Evolutionary conservation across 2,888 invertebrate species (phyloP).

Genomic region (Malthinus flaveolus): DNA sequence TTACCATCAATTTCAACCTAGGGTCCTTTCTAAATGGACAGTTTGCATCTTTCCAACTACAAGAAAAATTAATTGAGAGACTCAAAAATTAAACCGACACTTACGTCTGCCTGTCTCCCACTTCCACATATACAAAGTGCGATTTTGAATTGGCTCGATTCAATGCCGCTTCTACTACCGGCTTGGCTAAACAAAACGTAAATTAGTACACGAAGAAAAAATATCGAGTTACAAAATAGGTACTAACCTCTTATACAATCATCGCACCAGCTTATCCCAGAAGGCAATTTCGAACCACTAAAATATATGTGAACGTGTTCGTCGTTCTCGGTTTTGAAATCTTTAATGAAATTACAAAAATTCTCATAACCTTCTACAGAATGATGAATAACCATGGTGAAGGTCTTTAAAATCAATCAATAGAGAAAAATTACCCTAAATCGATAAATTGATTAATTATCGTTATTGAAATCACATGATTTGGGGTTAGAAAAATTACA

Average conservation of each 20-base stretch:
- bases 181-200: conserved; percentile 65
- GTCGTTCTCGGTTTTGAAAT: conserved; percentile 55
- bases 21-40: conserved; percentile 81
- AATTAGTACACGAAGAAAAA: neutral
- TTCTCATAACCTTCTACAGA: conserved; percentile 64
- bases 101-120: conserved; percentile 76
- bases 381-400: conserved; percentile 55
- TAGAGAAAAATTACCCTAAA: no score
- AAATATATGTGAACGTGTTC: conserved; percentile 61
- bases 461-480: no score
- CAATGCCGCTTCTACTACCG: conserved; percentile 72
- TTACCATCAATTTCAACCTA: conserved; percentile 70
- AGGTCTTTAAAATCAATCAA: no score
- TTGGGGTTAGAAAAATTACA: no score
- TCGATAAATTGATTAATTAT: no score
- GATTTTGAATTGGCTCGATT: conserved; percentile 62
- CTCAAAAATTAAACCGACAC: conserved; percentile 45
- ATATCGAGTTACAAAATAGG: neutral
- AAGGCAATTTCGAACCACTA: conserved; percentile 64
- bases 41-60: conserved; percentile 81
- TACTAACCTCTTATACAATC: conserved; percentile 84
- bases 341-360: conserved; percentile 61
- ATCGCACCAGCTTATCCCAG: conserved; percentile 85
- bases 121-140: conserved; percentile 76
- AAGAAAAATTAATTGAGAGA: neutral